A percentile compares a stretch with the other conserved stretches of the same genome.
Evolutionary conservation across 2,888 invertebrate species (phyloP).

Genomic region (Sphecodes monilicornis): DNA sequence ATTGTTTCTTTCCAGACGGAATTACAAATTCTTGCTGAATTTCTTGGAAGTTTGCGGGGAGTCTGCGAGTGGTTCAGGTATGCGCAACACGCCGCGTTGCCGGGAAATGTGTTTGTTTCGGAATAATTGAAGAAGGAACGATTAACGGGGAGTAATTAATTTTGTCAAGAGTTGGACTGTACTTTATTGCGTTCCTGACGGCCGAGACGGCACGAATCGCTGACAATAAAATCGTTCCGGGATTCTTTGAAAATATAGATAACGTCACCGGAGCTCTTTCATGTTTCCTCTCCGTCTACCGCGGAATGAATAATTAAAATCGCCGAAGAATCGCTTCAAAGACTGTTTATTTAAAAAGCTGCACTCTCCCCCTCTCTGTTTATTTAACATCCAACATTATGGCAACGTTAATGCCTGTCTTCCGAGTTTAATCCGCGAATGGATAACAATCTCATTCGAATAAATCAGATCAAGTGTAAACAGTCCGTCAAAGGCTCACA

Average conservation of each 20-base stretch:
- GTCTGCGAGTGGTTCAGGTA: constrained; percentile 22
- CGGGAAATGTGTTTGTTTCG: constrained; percentile 20
- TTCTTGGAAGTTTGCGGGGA: constrained; percentile 29
- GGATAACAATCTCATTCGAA: background rate
- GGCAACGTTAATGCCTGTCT: background rate
- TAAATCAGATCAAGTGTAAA: background rate
- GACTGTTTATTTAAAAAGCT: background rate
- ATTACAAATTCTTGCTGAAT: constrained; percentile 41
- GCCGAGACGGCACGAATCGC: constrained; percentile 8
- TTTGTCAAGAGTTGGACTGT: constrained; percentile 17
- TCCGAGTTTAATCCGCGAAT: background rate
- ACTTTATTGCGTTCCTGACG: constrained; percentile 22
- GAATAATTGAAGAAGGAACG: constrained; percentile 33
- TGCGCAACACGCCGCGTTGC: background rate
- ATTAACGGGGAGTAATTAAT: constrained; percentile 39
- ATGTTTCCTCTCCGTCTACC: background rate
- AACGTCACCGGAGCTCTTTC: background rate
- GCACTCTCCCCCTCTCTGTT: background rate
- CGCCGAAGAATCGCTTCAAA: background rate
- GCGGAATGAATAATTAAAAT: background rate
- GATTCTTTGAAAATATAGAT: constrained; percentile 10
- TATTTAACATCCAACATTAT: background rate
- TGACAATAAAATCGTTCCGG: constrained; percentile 6
- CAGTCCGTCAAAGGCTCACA: background rate
- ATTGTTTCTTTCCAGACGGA: constrained; percentile 34